Percentiles rank a stretch among this genome's conserved stretches.
Conservation (phyloP, 1,140 invertebrate genomes). For the Drosophila arawakana region DNA sequence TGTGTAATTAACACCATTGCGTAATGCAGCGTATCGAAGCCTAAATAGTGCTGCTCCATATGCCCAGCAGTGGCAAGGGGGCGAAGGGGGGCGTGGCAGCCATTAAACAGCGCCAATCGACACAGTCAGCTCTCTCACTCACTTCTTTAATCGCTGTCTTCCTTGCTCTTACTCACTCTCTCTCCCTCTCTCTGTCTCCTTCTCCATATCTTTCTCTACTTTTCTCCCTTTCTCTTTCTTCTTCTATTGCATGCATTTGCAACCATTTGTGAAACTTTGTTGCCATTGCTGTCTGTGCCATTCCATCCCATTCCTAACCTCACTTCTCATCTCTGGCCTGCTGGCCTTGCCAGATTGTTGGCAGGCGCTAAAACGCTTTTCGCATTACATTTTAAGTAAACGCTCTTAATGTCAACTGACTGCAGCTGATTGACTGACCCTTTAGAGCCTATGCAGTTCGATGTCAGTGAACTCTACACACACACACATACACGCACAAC, state of each 20-base stretch:
- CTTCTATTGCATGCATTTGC: constrained; percentile 4
- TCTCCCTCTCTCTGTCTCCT: constrained; percentile 1
- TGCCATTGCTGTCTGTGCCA: constrained; percentile 43
- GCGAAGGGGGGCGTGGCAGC: constrained; percentile 35
- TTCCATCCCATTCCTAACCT: neutral
- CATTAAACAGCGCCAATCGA: constrained; percentile 56
- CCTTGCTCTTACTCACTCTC: constrained; percentile 12
- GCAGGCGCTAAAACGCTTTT: constrained; percentile 69
- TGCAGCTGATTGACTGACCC: constrained; percentile 49
- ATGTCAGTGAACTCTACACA: constrained; percentile 61
- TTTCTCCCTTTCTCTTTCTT: neutral
- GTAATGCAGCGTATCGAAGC: constrained; percentile 84
- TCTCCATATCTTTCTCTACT: constrained; percentile 4
- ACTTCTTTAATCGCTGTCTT: constrained; percentile 2
- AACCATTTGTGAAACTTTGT: constrained; percentile 55
- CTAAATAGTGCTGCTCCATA: constrained; percentile 83
- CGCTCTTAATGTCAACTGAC: constrained; percentile 50
- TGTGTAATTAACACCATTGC: constrained; percentile 84
- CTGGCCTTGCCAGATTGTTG: constrained; percentile 20
- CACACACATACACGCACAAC: neutral
- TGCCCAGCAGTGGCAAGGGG: constrained; percentile 50
- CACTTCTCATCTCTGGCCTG: neutral
- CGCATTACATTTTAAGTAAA: constrained; percentile 57
- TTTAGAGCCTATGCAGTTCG: constrained; percentile 5
- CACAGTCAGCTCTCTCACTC: constrained; percentile 17